Conservation (phyloP, 2,888 invertebrate species). For the Agrotis exclamationis region DNA sequence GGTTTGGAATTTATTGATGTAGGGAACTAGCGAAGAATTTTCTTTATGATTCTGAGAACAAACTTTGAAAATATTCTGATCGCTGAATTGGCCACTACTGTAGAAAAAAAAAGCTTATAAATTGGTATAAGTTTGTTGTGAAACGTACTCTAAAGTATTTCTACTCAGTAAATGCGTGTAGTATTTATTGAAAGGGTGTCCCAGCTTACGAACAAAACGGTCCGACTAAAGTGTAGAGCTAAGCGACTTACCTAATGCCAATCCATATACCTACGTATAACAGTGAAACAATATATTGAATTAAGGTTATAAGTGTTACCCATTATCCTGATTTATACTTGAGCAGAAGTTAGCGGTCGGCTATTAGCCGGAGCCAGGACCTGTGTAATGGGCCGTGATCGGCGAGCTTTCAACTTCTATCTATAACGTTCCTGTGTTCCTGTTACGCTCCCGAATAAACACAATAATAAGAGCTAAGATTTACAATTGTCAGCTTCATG, state of each 20-base stretch:
- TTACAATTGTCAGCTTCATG: slow-evolving; percentile 49
- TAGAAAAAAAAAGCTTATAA: not conserved
- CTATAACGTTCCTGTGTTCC: slow-evolving; percentile 48
- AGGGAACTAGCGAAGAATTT: not conserved
- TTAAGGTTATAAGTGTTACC: slow-evolving; percentile 65
- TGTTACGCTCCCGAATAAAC: slow-evolving; percentile 47
- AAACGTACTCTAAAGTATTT: not conserved
- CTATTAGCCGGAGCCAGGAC: slow-evolving; percentile 72
- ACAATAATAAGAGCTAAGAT: slow-evolving; percentile 50
- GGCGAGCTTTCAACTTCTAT: slow-evolving; percentile 70
- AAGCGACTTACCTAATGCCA: slow-evolving; percentile 33
- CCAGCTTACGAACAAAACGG: slow-evolving; percentile 5
- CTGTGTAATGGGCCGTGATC: slow-evolving; percentile 74
- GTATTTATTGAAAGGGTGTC: not conserved
- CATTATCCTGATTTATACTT: slow-evolving; percentile 72
- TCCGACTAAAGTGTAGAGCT: slow-evolving; percentile 28
- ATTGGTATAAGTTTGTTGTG: not conserved
- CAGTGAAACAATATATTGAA: slow-evolving; percentile 62
- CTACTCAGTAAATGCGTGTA: not conserved
- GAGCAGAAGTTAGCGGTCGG: slow-evolving; percentile 70
- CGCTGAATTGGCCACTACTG: not conserved
- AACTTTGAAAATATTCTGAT: too few species aligned
- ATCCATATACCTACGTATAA: slow-evolving; percentile 27
- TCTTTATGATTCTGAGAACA: not conserved
- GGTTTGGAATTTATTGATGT: too few species aligned